phyloP scores from a whole-genome alignment of 1,140 invertebrate species.

The Ganaspis sp. region DNA sequence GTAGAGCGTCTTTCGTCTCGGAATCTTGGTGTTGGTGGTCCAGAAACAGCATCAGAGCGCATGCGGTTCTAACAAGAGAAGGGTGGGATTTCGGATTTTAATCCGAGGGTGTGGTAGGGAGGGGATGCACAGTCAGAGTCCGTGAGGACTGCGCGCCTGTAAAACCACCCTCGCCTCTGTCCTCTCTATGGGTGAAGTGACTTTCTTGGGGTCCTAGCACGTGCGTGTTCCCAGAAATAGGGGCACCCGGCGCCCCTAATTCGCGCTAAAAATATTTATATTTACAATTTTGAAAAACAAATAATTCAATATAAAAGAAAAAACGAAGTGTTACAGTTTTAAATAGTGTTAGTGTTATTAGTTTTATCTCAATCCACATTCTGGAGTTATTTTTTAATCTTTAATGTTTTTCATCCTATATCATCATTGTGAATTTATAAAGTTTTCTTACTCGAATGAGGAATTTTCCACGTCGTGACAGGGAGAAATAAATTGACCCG shows the following conservation, averaged over 20 bases:
- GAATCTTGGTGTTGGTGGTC: conserved; percentile 37
- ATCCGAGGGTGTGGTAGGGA: conserved; percentile 71
- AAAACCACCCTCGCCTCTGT: conserved; percentile 48
- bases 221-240: conserved; percentile 60
- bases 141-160: conserved; percentile 45
- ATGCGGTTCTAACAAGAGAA: conserved; percentile 33
- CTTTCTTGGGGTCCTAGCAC: conserved; percentile 68
- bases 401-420: neutral
- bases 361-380: neutral
- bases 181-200: conserved; percentile 63
- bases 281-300: neutral
- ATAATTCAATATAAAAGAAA: neutral
- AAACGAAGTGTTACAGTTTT: neutral
- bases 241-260: conserved; percentile 36
- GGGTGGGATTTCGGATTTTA: conserved; percentile 69
- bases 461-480: neutral
- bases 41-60: conserved; percentile 49
- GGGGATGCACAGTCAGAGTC: conserved; percentile 51
- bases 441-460: conserved; percentile 2
- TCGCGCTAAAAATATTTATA: neutral
- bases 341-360: neutral
- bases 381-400: neutral
- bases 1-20: neutral
- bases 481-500: neutral
- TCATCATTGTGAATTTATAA: neutral